These are phyloP conservation scores for Anableps anableps DNA, from an alignment of 2,797 vertebrate genomes.

Conservation along the genomic window DNA sequence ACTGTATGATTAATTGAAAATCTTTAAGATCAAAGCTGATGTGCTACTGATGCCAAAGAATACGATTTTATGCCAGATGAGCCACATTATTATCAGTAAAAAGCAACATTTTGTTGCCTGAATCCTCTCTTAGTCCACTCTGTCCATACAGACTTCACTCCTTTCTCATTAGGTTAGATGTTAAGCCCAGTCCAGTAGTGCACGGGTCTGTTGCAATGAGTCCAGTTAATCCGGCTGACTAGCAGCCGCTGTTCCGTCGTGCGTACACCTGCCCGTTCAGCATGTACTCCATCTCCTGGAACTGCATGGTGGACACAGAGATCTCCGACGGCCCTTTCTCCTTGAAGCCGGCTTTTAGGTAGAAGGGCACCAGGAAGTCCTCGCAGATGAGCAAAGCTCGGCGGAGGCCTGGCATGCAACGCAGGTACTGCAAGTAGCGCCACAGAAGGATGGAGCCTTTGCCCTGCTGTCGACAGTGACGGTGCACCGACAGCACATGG, in stretches of 20 bases:
- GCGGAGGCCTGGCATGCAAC: conserved; percentile 74
- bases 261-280: conserved; percentile 76
- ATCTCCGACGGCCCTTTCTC: conserved; percentile 78
- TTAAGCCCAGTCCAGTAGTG: conserved; percentile 24
- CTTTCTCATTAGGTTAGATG: conserved; percentile 13
- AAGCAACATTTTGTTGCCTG: conserved; percentile 24
- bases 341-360: conserved; percentile 83
- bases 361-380: conserved; percentile 84
- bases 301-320: conserved; percentile 74
- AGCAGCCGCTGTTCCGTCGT: conserved; percentile 81
- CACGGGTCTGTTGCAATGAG: conserved; percentile 34
- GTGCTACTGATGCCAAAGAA: conserved; percentile 15
- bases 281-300: conserved; percentile 83
- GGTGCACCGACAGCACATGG: conserved; percentile 84
- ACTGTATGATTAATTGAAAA: conserved; percentile 20
- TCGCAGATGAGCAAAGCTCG: conserved; percentile 83
- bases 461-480: conserved; percentile 84
- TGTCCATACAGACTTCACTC: conserved; percentile 18
- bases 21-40: conserved; percentile 16
- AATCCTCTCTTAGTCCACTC: conserved; percentile 19
- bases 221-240: conserved; percentile 44
- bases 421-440: conserved; percentile 84
- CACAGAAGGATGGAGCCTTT: conserved; percentile 85
- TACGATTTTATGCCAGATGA: conserved; percentile 19
- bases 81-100: conserved; percentile 10